A percentile compares a stretch with the other conserved stretches of the same genome.
Conservation (phyloP, 2,888 invertebrate species). For the Ischnus inquisitorius region DNA sequence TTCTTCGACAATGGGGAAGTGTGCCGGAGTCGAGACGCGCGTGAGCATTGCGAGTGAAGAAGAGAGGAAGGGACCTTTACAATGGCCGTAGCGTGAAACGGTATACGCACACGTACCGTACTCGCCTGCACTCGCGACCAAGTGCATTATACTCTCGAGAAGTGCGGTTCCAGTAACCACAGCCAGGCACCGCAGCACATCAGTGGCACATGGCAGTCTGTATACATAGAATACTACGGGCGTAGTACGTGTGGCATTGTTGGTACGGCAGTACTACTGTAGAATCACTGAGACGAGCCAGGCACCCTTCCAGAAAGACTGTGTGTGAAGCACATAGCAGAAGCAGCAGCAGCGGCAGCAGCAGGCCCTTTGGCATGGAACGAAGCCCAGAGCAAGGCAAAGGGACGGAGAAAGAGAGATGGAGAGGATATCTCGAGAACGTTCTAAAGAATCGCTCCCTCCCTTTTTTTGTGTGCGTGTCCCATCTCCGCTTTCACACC, state of each 20-base stretch:
- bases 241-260: slow-evolving; percentile 44
- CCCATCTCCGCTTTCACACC: slow-evolving; percentile 54
- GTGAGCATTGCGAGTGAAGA: slow-evolving; percentile 23
- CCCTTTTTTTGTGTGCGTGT: slow-evolving; percentile 47
- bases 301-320: slow-evolving; percentile 31
- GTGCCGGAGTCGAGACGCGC: slow-evolving; percentile 68
- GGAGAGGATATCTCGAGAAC: slow-evolving; percentile 36
- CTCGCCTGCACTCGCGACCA: slow-evolving; percentile 64
- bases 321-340: slow-evolving; percentile 38
- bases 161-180: slow-evolving; percentile 40
- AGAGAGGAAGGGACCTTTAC: slow-evolving; percentile 72
- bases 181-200: slow-evolving; percentile 27
- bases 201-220: slow-evolving; percentile 14
- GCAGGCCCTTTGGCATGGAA: slow-evolving; percentile 35
- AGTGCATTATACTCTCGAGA: slow-evolving; percentile 77
- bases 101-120: slow-evolving; percentile 70
- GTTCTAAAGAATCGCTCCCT: slow-evolving; percentile 48
- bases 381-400: slow-evolving; percentile 33
- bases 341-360: slow-evolving; percentile 25
- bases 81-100: slow-evolving; percentile 80
- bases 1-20: slow-evolving; percentile 79
- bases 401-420: slow-evolving; percentile 18
- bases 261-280: slow-evolving; percentile 58
- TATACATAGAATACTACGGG: slow-evolving; percentile 12
- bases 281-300: slow-evolving; percentile 73